Evolutionary conservation across 2,888 invertebrate species (phyloP), one percentile per base, ranked within the genome.

Genomic region (Xestia ashworthii): DNA sequence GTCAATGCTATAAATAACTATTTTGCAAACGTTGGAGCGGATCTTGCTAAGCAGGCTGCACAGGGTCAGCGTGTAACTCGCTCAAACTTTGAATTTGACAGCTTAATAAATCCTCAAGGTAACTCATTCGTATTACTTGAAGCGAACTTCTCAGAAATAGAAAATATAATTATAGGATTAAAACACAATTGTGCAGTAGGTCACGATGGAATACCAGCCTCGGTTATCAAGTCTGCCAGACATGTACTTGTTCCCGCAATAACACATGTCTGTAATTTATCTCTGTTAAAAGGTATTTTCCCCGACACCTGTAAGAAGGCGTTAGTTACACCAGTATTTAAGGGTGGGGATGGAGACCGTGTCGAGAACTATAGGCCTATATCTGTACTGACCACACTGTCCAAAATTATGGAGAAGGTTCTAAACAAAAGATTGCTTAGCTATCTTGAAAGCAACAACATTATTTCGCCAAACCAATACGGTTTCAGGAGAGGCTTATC

Each of bases 161-260:
- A 64, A 41, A 41, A 25, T 16, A 66, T 66, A 46, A 46, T 66
- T 5, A 46, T 25, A 32, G 48, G 5, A 9, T 12, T 67, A 32
- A 67, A 48, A 5, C 48, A 46, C 6, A 32, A 48, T 32, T 66
- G 46, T 69, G 41, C 68, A 22, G 68, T 68, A 38, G 68, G 68
- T 14, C 38, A 53, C 38, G 68, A 68, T 68, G 53, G 68, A 53
- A 68, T 55, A 38, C 68, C 68, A 53, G 53, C 69, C 53, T 69
- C 69, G 41, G 55, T 69, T 55, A 69, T 69, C 6, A 69, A 69
- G 25, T 53, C 55, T 41, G 55, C 69, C 16, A 55, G 41, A 41
- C 55, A 68, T 53, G 67, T 38, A 32, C 67, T 69, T 38, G n/a
- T 69, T 55, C 68, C 68, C 38, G 41, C 50, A 38, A 69, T 69